Evolutionary conservation across 2,113 vertebrate genomes (phyloP).

Genomic region (Trinectes maculatus): DNA sequence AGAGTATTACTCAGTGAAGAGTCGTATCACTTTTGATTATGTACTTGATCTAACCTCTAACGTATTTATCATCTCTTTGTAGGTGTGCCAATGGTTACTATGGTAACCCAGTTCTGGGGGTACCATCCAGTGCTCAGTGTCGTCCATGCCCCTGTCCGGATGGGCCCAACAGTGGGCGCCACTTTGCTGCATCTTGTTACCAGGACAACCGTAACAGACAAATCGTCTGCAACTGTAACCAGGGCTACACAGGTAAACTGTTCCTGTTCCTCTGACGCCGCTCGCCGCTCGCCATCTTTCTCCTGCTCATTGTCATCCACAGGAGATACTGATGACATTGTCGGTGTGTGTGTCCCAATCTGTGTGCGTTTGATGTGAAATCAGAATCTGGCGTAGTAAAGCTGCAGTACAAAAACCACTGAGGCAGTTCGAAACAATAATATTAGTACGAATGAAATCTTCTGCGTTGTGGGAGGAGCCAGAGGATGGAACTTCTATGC

Average conservation of each 20-base stretch:
- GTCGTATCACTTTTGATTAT: too few species aligned
- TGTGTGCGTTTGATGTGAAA: too few species aligned
- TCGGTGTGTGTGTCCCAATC: too few species aligned
- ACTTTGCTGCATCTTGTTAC: slow-evolving; percentile 93
- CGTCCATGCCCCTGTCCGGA: slow-evolving; percentile 95
- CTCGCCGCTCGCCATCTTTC: neutral
- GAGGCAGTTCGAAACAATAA: neutral
- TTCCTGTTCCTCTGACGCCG: neutral
- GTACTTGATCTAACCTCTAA: too few species aligned
- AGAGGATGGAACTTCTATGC: neutral
- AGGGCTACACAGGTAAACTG: slow-evolving; percentile 90
- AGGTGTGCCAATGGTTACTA: slow-evolving; percentile 90
- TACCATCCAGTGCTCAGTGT: slow-evolving; percentile 83
- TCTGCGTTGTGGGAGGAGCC: neutral
- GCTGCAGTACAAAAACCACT: neutral
- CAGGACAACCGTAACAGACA: slow-evolving; percentile 89
- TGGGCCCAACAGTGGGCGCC: slow-evolving; percentile 85
- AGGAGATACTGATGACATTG: neutral
- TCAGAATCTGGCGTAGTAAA: too few species aligned
- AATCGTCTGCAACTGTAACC: slow-evolving; percentile 91
- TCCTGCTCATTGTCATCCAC: neutral
- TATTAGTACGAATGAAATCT: too few species aligned
- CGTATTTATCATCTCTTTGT: neutral
- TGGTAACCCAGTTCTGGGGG: slow-evolving; percentile 88
- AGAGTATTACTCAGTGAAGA: too few species aligned